A percentile compares a stretch with the other conserved stretches of the same genome.
phyloP scores from a whole-genome alignment of 2,888 invertebrate species.

The Parnassius apollo region DNA sequence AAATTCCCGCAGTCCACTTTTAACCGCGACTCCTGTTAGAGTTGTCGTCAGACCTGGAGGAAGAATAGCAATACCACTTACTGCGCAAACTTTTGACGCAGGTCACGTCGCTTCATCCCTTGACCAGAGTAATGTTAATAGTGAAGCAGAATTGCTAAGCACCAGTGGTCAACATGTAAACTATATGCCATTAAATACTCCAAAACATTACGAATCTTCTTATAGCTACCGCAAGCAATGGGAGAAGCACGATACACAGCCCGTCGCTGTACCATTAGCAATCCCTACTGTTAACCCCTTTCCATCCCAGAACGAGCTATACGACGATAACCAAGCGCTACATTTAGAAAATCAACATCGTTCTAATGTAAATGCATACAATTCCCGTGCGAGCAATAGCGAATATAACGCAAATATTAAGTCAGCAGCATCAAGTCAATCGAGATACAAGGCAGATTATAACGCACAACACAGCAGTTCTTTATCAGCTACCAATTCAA shows the following conservation, averaged over 20 bases:
- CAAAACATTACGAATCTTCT: slow-evolving; percentile 65
- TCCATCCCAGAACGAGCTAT: slow-evolving; percentile 54
- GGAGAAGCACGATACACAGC: slow-evolving; percentile 65
- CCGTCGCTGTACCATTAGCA: slow-evolving; percentile 39
- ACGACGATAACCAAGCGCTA: slow-evolving; percentile 48
- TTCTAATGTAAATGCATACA: slow-evolving; percentile 40
- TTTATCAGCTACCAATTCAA: slow-evolving; percentile 30
- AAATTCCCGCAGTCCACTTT: slow-evolving; percentile 42
- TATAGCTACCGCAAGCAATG: slow-evolving; percentile 70
- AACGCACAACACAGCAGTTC: slow-evolving; percentile 40
- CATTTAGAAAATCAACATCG: slow-evolving; percentile 38
- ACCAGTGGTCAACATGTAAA: slow-evolving; percentile 37
- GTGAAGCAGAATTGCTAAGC: slow-evolving; percentile 51
- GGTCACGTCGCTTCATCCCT: slow-evolving; percentile 35
- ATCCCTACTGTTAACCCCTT: slow-evolving; percentile 50
- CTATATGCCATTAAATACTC: slow-evolving; percentile 40
- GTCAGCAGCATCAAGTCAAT: slow-evolving; percentile 45
- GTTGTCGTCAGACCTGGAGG: slow-evolving; percentile 60
- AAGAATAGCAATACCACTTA: slow-evolving; percentile 56
- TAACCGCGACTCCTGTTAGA: slow-evolving; percentile 53
- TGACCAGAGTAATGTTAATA: slow-evolving; percentile 47
- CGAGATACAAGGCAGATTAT: slow-evolving; percentile 44
- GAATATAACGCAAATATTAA: slow-evolving; percentile 46
- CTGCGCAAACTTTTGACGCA: slow-evolving; percentile 40
- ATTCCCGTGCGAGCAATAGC: slow-evolving; percentile 37